A percentile compares a stretch with the other conserved stretches of the same genome.
phyloP scores from a whole-genome alignment of 2,888 invertebrate genomes.

The Calliopum simillimum region DNA sequence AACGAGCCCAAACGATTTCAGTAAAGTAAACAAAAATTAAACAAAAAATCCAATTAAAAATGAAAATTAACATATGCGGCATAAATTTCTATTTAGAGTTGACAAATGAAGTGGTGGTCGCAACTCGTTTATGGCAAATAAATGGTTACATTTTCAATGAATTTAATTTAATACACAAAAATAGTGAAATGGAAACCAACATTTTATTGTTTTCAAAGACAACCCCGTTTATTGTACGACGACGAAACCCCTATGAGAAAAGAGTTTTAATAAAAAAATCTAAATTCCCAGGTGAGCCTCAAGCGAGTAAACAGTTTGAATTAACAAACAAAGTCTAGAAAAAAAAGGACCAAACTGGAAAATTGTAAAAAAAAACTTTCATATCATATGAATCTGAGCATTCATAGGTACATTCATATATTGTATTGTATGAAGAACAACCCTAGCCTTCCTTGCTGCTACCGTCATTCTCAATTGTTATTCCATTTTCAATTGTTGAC shows the following conservation, averaged over 20 bases:
- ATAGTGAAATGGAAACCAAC: no score
- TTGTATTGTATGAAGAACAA: no score
- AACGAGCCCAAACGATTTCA: no score
- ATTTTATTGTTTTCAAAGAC: background rate
- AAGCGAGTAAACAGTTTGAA: conserved; percentile 28
- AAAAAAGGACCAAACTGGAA: background rate
- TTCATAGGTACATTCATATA: no score
- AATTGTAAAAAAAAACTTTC: no score
- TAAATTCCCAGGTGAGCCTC: conserved; percentile 24
- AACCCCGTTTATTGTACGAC: conserved; percentile 1
- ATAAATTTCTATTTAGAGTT: no score
- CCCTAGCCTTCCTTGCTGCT: no score
- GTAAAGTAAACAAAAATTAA: no score
- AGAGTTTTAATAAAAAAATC: background rate
- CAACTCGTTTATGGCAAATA: background rate
- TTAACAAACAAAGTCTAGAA: background rate
- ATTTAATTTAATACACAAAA: no score
- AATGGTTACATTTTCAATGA: background rate
- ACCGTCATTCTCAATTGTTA: background rate
- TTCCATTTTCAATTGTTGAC: conserved; percentile 2
- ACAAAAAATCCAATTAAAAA: no score
- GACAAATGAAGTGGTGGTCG: background rate
- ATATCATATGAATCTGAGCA: no score
- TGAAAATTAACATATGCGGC: no score
- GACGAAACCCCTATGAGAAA: conserved; percentile 19